Percentiles rank a stretch among this genome's conserved stretches.
phyloP scores from a whole-genome alignment of 2,113 vertebrate species.

The Pseudorasbora parva region DNA sequence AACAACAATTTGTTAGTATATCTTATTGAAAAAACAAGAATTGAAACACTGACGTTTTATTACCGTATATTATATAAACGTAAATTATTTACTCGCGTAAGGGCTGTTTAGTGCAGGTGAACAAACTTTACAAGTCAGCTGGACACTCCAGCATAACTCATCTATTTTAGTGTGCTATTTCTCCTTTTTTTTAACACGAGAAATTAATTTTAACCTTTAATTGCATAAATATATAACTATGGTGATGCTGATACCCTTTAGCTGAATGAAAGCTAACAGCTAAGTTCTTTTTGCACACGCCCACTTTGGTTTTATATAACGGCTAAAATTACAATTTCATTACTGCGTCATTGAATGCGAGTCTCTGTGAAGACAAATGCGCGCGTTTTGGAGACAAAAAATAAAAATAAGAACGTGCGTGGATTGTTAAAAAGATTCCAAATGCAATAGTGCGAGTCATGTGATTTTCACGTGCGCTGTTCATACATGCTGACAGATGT shows the following conservation, averaged over 20 bases:
- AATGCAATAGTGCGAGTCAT: not conserved
- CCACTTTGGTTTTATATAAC: slow-evolving; percentile 50
- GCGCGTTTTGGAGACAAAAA: not conserved
- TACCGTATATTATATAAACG: not conserved
- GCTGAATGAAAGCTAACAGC: not conserved
- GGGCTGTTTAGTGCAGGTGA: not conserved
- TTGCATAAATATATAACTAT: not conserved
- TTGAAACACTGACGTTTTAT: not conserved
- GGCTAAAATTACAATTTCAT: slow-evolving; percentile 13
- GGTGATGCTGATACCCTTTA: not conserved
- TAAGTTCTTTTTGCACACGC: slow-evolving; percentile 32
- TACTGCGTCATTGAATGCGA: not conserved
- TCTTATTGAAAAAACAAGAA: not conserved
- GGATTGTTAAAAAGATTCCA: not conserved
- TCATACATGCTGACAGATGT: not conserved
- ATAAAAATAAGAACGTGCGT: not conserved
- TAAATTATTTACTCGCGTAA: not conserved
- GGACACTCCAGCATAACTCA: not conserved
- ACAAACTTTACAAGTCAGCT: slow-evolving; percentile 18
- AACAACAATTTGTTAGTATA: not conserved
- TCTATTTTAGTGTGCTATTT: too few species aligned
- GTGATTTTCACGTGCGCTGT: not conserved
- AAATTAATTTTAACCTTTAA: not conserved
- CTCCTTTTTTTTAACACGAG: not conserved
- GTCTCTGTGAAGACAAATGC: not conserved